phyloP scores from a whole-genome alignment of 1,140 invertebrate species.

The Eciton burchellii region DNA sequence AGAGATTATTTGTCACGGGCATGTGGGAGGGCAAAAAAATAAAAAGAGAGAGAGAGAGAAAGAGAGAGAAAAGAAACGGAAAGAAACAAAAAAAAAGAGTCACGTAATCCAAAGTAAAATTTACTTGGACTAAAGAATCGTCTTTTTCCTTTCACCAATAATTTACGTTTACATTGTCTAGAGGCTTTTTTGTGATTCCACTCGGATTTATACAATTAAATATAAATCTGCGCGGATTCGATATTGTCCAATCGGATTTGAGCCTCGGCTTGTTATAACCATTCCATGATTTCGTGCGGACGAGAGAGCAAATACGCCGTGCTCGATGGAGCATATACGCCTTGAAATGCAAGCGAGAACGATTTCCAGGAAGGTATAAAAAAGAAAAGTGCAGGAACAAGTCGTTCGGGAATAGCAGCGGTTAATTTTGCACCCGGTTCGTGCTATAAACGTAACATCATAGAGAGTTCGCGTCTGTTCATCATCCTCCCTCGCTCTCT shows the following conservation, averaged over 20 bases:
- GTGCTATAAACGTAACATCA: slow-evolving; percentile 77
- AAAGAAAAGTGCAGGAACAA: slow-evolving; percentile 72
- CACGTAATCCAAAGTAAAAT: not conserved
- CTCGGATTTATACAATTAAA: slow-evolving; percentile 13
- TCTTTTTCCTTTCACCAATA: not conserved
- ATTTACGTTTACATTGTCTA: not conserved
- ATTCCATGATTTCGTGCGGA: slow-evolving; percentile 23
- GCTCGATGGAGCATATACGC: slow-evolving; percentile 42
- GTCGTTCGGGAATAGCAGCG: slow-evolving; percentile 72
- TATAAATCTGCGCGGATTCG: not conserved
- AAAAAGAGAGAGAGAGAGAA: not conserved
- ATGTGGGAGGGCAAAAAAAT: slow-evolving; percentile 26
- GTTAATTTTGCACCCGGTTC: slow-evolving; percentile 76
- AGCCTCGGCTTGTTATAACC: not conserved
- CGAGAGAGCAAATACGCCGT: slow-evolving; percentile 18
- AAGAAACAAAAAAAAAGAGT: no score
- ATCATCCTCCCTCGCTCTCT: slow-evolving; percentile 69
- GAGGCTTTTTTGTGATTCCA: slow-evolving; percentile 12
- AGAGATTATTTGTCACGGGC: not conserved
- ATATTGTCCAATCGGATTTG: not conserved
- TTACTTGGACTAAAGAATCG: not conserved
- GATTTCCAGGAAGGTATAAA: slow-evolving; percentile 64
- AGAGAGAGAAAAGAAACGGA: not conserved
- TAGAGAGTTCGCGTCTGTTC: slow-evolving; percentile 76
- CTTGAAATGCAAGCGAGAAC: slow-evolving; percentile 52